Conservation (phyloP, 1,140 invertebrate genomes). For the Plodia interpunctella region DNA sequence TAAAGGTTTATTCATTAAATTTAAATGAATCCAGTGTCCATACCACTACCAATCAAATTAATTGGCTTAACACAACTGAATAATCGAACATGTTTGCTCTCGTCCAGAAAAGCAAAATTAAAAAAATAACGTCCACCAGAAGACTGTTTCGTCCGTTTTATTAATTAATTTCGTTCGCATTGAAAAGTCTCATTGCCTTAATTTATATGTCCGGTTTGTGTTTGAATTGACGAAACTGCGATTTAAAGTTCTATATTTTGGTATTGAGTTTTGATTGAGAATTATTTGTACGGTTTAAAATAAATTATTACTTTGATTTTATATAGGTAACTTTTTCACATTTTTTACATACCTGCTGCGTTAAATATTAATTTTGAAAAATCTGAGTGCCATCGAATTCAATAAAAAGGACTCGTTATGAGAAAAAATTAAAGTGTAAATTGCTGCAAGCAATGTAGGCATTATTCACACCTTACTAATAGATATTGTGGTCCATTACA, state of each 20-base stretch:
- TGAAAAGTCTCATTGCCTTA: not conserved
- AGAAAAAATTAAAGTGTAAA: not conserved
- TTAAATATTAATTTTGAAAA: too few species aligned
- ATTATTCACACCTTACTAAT: slow-evolving; percentile 4
- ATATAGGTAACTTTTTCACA: too few species aligned
- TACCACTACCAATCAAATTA: slow-evolving; percentile 50
- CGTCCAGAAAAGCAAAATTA: slow-evolving; percentile 13
- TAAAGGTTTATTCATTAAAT: not conserved
- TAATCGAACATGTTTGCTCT: slow-evolving; percentile 43
- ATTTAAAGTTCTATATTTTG: too few species aligned
- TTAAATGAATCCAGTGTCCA: not conserved
- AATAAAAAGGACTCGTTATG: not conserved
- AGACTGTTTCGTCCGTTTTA: slow-evolving; percentile 38
- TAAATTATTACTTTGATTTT: too few species aligned
- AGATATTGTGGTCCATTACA: slow-evolving; percentile 3
- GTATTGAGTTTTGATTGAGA: too few species aligned
- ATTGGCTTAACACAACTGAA: slow-evolving; percentile 48
- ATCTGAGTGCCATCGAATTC: not conserved
- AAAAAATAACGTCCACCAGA: slow-evolving; percentile 38
- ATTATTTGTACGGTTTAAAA: too few species aligned
- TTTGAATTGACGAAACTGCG: too few species aligned
- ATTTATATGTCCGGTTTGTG: not conserved
- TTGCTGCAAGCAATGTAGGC: not conserved
- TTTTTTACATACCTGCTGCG: too few species aligned
- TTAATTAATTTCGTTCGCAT: slow-evolving; percentile 31